Conservation (phyloP, 2,888 invertebrate genomes). For the Callinectes sapidus region DNA sequence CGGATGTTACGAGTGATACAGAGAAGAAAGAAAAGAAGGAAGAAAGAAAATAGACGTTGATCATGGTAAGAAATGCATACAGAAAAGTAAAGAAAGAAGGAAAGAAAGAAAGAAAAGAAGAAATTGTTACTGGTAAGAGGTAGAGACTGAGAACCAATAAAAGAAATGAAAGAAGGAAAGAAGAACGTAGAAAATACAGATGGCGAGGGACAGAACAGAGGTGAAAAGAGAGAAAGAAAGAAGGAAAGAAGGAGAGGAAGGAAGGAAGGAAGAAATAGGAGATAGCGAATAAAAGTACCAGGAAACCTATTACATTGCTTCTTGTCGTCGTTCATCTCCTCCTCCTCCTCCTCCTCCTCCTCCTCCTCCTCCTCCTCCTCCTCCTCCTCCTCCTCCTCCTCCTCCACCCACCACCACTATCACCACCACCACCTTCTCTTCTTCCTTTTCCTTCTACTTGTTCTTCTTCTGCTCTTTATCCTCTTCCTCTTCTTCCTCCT, state of each 20-base stretch:
- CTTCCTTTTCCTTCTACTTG: no score
- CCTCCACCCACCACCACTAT: not conserved
- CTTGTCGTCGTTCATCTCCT: not conserved
- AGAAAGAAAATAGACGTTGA: no score
- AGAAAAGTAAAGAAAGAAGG: not conserved
- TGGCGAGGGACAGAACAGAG: no score
- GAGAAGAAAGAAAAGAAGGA: no score
- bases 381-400: slow-evolving; percentile 9
- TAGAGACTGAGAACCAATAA: not conserved
- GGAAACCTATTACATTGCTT: slow-evolving; percentile 2
- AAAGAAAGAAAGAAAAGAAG: not conserved
- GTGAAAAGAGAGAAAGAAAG: no score
- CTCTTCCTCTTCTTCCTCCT: slow-evolving; percentile 1
- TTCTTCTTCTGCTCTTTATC: not conserved
- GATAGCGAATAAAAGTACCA: not conserved
- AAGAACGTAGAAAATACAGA: no score
- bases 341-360: not conserved
- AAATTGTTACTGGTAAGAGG: no score
- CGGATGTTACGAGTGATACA: no score
- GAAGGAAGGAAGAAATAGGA: not conserved
- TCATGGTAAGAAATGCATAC: no score
- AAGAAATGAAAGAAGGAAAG: not conserved
- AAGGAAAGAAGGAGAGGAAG: not conserved
- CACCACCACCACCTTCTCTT: no score
- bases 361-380: not conserved